Conservation (phyloP, 2,888 invertebrate species). For the Drosophila neutralis region DNA sequence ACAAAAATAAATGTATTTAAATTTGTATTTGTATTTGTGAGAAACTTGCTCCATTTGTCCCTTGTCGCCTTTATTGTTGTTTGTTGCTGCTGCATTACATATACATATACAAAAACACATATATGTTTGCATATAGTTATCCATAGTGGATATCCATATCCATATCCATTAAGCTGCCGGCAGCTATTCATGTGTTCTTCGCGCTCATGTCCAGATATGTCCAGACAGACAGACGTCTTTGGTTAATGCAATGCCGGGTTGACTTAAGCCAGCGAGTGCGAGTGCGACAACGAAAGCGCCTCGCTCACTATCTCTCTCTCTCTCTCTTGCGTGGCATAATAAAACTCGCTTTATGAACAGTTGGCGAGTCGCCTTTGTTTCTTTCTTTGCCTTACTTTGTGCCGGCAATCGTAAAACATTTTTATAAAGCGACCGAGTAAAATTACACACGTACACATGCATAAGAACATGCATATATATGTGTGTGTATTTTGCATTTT, state of each 20-base stretch:
- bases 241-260: constrained; percentile 67
- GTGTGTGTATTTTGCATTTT: constrained; percentile 56
- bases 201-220: constrained; percentile 74
- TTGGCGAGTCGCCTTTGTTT: constrained; percentile 54
- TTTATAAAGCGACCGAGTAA: constrained; percentile 65
- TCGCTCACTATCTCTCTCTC: constrained; percentile 17
- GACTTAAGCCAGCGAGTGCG: constrained; percentile 15
- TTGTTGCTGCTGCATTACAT: constrained; percentile 36
- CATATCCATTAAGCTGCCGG: constrained; percentile 76
- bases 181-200: constrained; percentile 80
- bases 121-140: constrained; percentile 70
- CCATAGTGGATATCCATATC: constrained; percentile 60
- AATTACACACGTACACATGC: constrained; percentile 15
- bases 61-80: constrained; percentile 42
- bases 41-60: constrained; percentile 56
- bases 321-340: constrained; percentile 50
- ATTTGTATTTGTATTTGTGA: not conserved
- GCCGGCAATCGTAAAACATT: constrained; percentile 71
- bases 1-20: constrained; percentile 21
- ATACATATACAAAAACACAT: constrained; percentile 58
- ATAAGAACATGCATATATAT: constrained; percentile 21
- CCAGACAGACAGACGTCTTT: constrained; percentile 55
- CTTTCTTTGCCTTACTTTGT: constrained; percentile 28
- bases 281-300: constrained; percentile 61
- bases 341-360: constrained; percentile 72